phyloP scores from a whole-genome alignment of 2,797 vertebrate species.

The Sebastes ruberrimus region DNA sequence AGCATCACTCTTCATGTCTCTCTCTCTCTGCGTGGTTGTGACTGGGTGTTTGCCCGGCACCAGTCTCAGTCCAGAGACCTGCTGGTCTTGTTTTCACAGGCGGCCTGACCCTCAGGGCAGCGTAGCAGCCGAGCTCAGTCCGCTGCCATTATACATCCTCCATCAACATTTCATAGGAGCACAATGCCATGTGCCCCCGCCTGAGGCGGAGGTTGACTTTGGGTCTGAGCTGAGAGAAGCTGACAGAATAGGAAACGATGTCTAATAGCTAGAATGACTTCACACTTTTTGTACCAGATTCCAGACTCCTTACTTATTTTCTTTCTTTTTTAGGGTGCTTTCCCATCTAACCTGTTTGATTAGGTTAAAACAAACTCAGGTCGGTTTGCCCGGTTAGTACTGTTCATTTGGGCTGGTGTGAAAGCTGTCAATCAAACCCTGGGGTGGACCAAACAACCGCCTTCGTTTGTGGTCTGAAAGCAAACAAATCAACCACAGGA shows the following conservation, averaged over 20 bases:
- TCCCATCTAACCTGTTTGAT: neutral
- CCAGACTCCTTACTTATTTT: neutral
- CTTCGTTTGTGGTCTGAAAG: neutral
- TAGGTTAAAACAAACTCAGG: neutral
- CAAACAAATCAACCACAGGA: neutral
- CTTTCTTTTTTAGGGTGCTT: neutral
- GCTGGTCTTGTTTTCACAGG: slow-evolving; percentile 66
- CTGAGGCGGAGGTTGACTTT: slow-evolving; percentile 55
- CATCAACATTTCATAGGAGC: slow-evolving; percentile 59
- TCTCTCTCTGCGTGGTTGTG: slow-evolving; percentile 26
- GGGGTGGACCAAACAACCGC: neutral
- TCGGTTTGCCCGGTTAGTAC: neutral
- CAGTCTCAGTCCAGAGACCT: slow-evolving; percentile 32
- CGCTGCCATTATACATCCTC: slow-evolving; percentile 52
- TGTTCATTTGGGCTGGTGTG: neutral
- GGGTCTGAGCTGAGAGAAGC: slow-evolving; percentile 32
- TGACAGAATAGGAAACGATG: slow-evolving; percentile 32
- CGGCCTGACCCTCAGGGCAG: slow-evolving; percentile 39
- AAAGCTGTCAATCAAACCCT: neutral
- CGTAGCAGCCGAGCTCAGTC: slow-evolving; percentile 38
- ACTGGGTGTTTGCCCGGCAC: slow-evolving; percentile 39
- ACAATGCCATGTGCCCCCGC: slow-evolving; percentile 36
- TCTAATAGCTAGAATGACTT: slow-evolving; percentile 29
- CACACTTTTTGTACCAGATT: slow-evolving; percentile 9
- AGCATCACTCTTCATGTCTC: slow-evolving; percentile 3